phyloP scores from a whole-genome alignment of 2,113 vertebrate genomes.

The Anarhynchus alexandrinus region DNA sequence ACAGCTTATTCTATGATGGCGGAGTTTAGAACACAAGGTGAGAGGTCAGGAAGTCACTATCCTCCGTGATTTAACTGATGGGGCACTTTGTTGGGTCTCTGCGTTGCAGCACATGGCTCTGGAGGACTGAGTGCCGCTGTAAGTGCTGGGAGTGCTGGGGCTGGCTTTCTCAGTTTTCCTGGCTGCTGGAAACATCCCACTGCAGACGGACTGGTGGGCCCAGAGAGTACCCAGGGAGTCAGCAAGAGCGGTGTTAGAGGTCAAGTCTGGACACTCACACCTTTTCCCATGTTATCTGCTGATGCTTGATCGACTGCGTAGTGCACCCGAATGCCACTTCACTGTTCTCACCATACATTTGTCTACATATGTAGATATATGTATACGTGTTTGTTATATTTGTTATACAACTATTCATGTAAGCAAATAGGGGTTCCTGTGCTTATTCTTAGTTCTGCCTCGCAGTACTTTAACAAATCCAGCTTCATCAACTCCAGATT shows the following conservation, averaged over 20 bases:
- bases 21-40: background rate
- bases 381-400: background rate
- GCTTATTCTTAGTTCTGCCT: background rate
- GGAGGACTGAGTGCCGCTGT: background rate
- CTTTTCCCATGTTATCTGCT: background rate
- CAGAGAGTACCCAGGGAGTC: background rate
- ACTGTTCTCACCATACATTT: background rate
- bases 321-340: background rate
- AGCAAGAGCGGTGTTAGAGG: background rate
- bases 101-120: background rate
- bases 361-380: background rate
- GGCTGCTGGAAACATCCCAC: background rate
- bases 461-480: background rate
- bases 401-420: background rate
- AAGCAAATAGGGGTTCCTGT: background rate
- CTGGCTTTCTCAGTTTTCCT: background rate
- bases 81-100: background rate
- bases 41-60: background rate
- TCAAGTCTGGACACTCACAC: background rate
- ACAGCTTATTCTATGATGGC: background rate
- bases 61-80: background rate
- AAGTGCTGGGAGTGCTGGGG: background rate
- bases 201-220: background rate
- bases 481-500: background rate
- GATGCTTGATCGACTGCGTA: background rate